phyloP scores from a whole-genome alignment of 2,888 invertebrate genomes.

The Nasonia oneida region DNA sequence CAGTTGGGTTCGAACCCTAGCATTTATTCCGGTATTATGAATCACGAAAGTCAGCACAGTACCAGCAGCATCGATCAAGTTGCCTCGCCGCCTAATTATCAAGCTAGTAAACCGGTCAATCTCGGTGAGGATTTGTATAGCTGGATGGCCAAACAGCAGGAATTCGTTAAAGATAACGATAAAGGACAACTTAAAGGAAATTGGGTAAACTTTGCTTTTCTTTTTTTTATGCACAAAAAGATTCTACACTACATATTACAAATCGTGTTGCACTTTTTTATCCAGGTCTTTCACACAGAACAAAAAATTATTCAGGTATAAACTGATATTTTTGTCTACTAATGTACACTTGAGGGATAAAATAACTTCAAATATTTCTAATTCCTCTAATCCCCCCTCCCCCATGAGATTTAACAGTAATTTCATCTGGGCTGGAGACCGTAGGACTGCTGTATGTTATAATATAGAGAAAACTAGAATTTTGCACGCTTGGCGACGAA shows the following conservation, averaged over 20 bases:
- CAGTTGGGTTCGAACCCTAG: conserved; percentile 86
- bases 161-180: conserved; percentile 80
- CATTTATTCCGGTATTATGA: conserved; percentile 78
- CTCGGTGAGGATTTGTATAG: conserved; percentile 94
- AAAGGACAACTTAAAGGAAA: conserved; percentile 76
- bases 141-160: conserved; percentile 97
- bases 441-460: no score
- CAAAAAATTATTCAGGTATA: conserved; percentile 76
- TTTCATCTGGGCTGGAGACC: no score
- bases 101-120: conserved; percentile 81
- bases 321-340: neutral
- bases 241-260: conserved; percentile 38
- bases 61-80: conserved; percentile 77
- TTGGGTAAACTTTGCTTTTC: conserved; percentile 73
- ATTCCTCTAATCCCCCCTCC: no score
- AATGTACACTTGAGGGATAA: neutral
- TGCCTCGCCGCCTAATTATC: conserved; percentile 80
- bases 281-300: conserved; percentile 77
- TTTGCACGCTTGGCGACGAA: no score
- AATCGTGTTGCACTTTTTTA: conserved; percentile 55
- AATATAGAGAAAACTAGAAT: no score
- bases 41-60: conserved; percentile 78
- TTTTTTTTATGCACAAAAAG: neutral
- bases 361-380: no score
- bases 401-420: no score